Evolutionary conservation across 1,140 invertebrate genomes (phyloP).

Genomic region (Nixonia krombeini): DNA sequence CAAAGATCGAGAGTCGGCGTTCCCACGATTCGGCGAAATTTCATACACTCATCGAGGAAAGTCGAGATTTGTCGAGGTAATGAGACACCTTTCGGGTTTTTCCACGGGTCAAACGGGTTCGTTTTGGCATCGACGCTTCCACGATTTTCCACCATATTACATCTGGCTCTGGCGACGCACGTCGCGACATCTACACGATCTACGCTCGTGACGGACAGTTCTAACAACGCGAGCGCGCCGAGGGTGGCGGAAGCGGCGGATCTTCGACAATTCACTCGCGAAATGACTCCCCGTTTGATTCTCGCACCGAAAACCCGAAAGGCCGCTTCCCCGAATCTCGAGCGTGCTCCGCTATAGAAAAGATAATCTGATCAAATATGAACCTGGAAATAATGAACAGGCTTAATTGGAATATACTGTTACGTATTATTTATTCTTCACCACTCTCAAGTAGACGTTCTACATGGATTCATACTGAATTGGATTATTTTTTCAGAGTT

Average conservation of each 20-base stretch:
- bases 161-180: too few species aligned
- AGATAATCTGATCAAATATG: conserved; percentile 8
- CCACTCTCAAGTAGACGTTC: conserved; percentile 3
- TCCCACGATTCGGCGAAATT: too few species aligned
- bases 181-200: conserved; percentile 40
- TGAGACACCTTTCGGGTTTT: too few species aligned
- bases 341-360: conserved; percentile 33
- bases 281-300: conserved; percentile 14
- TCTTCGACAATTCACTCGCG: conserved; percentile 26
- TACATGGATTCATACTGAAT: conserved; percentile 24
- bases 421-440: conserved; percentile 15
- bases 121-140: neutral
- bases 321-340: too few species aligned
- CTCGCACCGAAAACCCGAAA: conserved; percentile 16
- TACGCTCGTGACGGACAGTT: conserved; percentile 35
- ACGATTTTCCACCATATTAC: too few species aligned
- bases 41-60: too few species aligned
- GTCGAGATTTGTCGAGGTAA: too few species aligned
- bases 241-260: conserved; percentile 26
- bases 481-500: conserved; percentile 7
- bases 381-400: conserved; percentile 13
- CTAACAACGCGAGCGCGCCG: conserved; percentile 25
- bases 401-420: neutral
- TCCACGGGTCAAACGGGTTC: too few species aligned
- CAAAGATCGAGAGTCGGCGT: too few species aligned